Percentiles rank a stretch among this genome's conserved stretches.
Evolutionary conservation across 2,888 invertebrate species (phyloP).

Genomic region (Vesta saturnalis): DNA sequence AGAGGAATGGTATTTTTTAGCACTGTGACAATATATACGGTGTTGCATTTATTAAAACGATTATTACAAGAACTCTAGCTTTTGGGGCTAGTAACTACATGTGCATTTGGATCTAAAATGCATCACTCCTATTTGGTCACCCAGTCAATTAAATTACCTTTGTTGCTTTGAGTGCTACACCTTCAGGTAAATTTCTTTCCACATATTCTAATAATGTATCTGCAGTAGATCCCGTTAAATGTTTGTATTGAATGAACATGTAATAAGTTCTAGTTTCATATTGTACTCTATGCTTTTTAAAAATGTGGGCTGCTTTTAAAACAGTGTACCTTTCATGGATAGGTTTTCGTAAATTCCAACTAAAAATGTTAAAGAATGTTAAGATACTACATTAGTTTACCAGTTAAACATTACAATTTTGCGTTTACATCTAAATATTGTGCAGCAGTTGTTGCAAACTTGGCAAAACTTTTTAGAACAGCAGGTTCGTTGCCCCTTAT

Average conservation of each 20-base stretch:
- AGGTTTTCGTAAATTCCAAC: slow-evolving; percentile 78
- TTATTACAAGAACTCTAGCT: too few relatives aligned
- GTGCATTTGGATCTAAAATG: too few relatives aligned
- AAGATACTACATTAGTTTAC: background rate
- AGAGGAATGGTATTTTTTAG: background rate
- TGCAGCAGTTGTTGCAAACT: slow-evolving; percentile 85
- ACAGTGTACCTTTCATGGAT: slow-evolving; percentile 81
- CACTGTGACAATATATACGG: background rate
- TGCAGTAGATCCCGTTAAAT: slow-evolving; percentile 94
- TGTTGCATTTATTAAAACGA: too few relatives aligned
- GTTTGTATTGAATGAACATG: slow-evolving; percentile 81
- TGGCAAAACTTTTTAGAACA: slow-evolving; percentile 87
- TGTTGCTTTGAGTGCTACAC: slow-evolving; percentile 91
- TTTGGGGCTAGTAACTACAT: too few relatives aligned
- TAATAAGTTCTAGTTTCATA: slow-evolving; percentile 96
- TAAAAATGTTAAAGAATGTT: slow-evolving; percentile 55
- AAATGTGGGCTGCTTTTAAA: slow-evolving; percentile 87
- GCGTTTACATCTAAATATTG: slow-evolving; percentile 81
- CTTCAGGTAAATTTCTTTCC: slow-evolving; percentile 96
- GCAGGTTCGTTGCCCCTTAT: slow-evolving; percentile 87
- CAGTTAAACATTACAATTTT: slow-evolving; percentile 68
- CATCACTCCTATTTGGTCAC: background rate
- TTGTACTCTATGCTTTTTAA: slow-evolving; percentile 94
- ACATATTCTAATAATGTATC: slow-evolving; percentile 96
- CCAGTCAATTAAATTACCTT: slow-evolving; percentile 65